A percentile compares a stretch with the other conserved stretches of the same genome.
phyloP scores from a whole-genome alignment of 1,140 invertebrate species.

The Drosophila nikananu region DNA sequence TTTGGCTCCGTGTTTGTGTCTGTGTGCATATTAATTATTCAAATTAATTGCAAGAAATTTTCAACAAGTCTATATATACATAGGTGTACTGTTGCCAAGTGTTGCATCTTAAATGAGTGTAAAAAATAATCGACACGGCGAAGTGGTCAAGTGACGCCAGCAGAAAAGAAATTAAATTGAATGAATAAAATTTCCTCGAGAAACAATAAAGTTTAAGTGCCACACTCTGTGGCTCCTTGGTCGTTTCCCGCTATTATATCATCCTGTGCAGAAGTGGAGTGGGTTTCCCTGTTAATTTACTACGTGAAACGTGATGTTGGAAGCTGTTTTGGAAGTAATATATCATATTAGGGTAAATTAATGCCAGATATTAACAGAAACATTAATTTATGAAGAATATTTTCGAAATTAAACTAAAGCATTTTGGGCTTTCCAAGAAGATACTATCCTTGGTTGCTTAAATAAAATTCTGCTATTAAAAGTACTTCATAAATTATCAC shows the following conservation, averaged over 20 bases:
- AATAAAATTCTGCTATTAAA: not conserved
- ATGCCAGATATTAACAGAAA: not conserved
- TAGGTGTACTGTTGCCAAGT: slow-evolving; percentile 17
- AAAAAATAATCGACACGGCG: slow-evolving; percentile 29
- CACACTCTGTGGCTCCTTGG: slow-evolving; percentile 14
- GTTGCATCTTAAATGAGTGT: slow-evolving; percentile 53
- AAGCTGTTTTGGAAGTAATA: not conserved
- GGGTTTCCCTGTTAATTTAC: slow-evolving; percentile 26
- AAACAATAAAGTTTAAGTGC: slow-evolving; percentile 38
- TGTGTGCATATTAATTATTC: slow-evolving; percentile 77
- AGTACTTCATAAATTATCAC: not conserved
- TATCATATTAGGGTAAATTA: not conserved
- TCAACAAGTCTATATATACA: slow-evolving; percentile 52
- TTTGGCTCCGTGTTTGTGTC: slow-evolving; percentile 10
- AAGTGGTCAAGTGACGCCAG: slow-evolving; percentile 43
- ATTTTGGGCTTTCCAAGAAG: not conserved
- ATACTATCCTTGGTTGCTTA: not conserved
- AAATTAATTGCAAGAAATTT: slow-evolving; percentile 73
- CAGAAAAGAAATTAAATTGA: slow-evolving; percentile 30
- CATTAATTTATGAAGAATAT: not conserved
- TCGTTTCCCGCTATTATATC: slow-evolving; percentile 36
- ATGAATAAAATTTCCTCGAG: slow-evolving; percentile 43
- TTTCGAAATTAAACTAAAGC: not conserved
- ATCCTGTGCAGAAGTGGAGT: slow-evolving; percentile 24
- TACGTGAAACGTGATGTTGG: not conserved